These are phyloP conservation scores for Dicyrtoma fusca DNA, from an alignment of 2,888 invertebrate genomes.

Conservation along the genomic window DNA sequence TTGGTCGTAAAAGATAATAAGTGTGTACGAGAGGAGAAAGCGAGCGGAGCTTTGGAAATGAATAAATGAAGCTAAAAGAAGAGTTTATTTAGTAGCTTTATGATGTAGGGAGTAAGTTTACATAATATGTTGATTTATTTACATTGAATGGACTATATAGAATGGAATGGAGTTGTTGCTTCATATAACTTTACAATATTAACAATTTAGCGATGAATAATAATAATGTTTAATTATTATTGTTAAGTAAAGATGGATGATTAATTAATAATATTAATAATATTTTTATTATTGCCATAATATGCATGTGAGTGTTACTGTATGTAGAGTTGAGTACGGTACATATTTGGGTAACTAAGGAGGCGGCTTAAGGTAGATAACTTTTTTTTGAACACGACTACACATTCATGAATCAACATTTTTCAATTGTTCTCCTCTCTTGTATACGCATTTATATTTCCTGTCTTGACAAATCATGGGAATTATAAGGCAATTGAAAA, in stretches of 20 bases:
- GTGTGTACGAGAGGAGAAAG: not conserved
- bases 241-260: not conserved
- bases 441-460: not conserved
- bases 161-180: slow-evolving; percentile 18
- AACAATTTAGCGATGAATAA: slow-evolving; percentile 6
- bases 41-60: not conserved
- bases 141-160: slow-evolving; percentile 29
- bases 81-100: too few relatives aligned
- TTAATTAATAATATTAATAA: too few relatives aligned
- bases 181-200: slow-evolving; percentile 1
- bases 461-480: slow-evolving; percentile 12
- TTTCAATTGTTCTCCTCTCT: not conserved
- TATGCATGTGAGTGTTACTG: not conserved
- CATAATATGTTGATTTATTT: slow-evolving; percentile 11
- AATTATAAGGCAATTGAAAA: slow-evolving; percentile 29
- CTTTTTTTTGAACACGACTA: slow-evolving; percentile 30
- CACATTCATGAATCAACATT: slow-evolving; percentile 23
- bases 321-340: slow-evolving; percentile 25
- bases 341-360: slow-evolving; percentile 3
- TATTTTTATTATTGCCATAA: slow-evolving; percentile 28
- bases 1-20: too few relatives aligned
- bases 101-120: too few relatives aligned
- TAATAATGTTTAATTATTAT: slow-evolving; percentile 4
- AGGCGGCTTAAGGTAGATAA: slow-evolving; percentile 16
- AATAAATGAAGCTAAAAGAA: not conserved